Conservation (phyloP, 2,888 invertebrate species). For the Xestobium rufovillosum region DNA sequence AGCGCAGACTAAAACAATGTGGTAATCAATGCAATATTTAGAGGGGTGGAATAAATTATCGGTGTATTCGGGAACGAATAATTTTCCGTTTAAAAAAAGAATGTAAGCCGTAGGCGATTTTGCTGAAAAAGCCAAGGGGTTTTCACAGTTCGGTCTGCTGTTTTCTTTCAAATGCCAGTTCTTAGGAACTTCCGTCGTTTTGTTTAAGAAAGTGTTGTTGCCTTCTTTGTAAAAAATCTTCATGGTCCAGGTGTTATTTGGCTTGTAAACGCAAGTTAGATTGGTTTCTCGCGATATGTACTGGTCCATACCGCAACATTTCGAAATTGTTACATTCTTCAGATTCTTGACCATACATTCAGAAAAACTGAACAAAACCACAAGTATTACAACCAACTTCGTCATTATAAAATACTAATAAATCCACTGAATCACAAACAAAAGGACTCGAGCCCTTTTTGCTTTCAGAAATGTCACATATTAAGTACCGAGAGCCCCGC, state of each 20-base stretch:
- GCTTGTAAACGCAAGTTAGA: conserved; percentile 20
- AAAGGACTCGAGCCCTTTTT: too few relatives aligned
- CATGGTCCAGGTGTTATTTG: conserved; percentile 26
- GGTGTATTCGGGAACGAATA: conserved; percentile 49
- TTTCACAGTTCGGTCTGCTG: conserved; percentile 36
- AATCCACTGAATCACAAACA: too few relatives aligned
- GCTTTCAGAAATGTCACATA: too few relatives aligned
- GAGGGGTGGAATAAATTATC: conserved; percentile 45
- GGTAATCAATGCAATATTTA: conserved; percentile 63
- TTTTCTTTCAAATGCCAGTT: conserved; percentile 43
- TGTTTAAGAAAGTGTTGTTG: conserved; percentile 16
- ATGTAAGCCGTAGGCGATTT: conserved; percentile 34
- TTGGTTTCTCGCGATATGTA: conserved; percentile 23
- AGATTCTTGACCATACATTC: too few relatives aligned
- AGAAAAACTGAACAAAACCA: too few relatives aligned
- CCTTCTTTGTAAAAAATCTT: conserved; percentile 22
- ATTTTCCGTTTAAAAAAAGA: conserved; percentile 56
- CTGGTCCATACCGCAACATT: conserved; percentile 31
- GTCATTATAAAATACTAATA: too few relatives aligned
- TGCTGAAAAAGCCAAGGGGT: conserved; percentile 31
- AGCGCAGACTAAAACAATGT: conserved; percentile 57
- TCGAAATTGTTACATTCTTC: conserved; percentile 29
- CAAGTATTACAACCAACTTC: too few relatives aligned
- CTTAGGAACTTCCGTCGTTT: conserved; percentile 37
- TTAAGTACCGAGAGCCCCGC: too few relatives aligned